These are phyloP conservation scores for Strigamia maritima DNA, from an alignment of 2,888 invertebrate genomes.

Conservation along the genomic window DNA sequence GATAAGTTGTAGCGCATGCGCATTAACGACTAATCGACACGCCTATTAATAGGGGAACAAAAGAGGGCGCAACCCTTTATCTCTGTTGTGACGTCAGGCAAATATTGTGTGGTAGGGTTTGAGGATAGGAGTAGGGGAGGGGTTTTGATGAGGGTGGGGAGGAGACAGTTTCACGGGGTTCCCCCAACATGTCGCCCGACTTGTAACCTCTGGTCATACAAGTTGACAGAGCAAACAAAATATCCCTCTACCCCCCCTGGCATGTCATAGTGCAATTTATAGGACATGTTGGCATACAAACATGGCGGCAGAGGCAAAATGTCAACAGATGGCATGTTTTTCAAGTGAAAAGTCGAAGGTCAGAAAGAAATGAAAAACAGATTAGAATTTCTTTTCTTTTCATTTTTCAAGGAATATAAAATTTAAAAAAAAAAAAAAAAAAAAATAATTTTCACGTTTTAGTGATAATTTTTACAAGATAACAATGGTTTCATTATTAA, in stretches of 20 bases:
- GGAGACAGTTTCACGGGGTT: not conserved
- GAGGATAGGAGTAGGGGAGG: not conserved
- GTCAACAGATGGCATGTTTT: conserved; percentile 32
- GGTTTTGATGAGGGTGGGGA: conserved; percentile 13
- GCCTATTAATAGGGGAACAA: conserved; percentile 30
- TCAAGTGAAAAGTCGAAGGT: not conserved
- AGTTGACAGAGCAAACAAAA: conserved; percentile 34
- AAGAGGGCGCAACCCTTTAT: conserved; percentile 34
- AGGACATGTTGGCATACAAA: conserved; percentile 31
- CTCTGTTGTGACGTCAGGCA: not conserved
- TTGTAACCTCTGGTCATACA: conserved; percentile 34
- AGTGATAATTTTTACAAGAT: too few relatives aligned
- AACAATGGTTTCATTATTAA: too few relatives aligned
- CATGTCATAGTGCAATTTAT: conserved; percentile 30
- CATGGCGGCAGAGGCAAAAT: not conserved
- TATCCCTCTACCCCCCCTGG: not conserved
- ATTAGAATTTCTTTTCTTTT: not conserved
- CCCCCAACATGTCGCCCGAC: conserved; percentile 30
- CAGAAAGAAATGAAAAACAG: not conserved
- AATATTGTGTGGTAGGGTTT: not conserved
- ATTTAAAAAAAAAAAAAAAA: too few relatives aligned
- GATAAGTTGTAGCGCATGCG: conserved; percentile 22
- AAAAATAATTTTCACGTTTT: too few relatives aligned
- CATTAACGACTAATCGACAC: conserved; percentile 34
- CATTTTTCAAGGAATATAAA: too few relatives aligned